Conservation (phyloP, 2,113 vertebrate genomes). For the Columba janthina region DNA sequence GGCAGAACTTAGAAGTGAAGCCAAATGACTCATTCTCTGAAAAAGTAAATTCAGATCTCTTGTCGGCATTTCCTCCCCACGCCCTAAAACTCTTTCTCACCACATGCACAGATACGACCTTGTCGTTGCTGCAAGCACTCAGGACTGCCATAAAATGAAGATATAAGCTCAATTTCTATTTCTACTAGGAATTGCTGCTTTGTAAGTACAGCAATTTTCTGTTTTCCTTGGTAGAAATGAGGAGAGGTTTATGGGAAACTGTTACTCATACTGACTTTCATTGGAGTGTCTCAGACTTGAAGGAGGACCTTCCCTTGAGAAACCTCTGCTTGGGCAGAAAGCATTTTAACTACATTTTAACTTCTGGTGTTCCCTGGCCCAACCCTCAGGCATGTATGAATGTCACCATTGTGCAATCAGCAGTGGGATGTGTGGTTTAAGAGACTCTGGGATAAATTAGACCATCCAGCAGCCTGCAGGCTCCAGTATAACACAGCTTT, state of each 20-base stretch:
- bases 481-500: neutral
- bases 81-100: neutral
- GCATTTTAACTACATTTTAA: neutral
- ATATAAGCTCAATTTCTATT: neutral
- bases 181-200: neutral
- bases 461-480: neutral
- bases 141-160: neutral
- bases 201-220: neutral
- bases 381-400: accelerated
- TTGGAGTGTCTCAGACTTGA: neutral
- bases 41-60: neutral
- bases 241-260: neutral
- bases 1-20: neutral
- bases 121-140: neutral
- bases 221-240: neutral
- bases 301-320: neutral
- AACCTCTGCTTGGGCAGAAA: neutral
- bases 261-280: neutral
- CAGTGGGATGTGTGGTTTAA: neutral
- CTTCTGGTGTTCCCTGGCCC: neutral
- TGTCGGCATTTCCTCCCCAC: neutral
- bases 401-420: neutral
- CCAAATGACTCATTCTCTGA: neutral
- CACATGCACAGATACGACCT: accelerated
- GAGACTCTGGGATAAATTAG: neutral